These are phyloP conservation scores for Etheostoma perlongum DNA, from an alignment of 2,797 vertebrate genomes.

Conservation along the genomic window DNA sequence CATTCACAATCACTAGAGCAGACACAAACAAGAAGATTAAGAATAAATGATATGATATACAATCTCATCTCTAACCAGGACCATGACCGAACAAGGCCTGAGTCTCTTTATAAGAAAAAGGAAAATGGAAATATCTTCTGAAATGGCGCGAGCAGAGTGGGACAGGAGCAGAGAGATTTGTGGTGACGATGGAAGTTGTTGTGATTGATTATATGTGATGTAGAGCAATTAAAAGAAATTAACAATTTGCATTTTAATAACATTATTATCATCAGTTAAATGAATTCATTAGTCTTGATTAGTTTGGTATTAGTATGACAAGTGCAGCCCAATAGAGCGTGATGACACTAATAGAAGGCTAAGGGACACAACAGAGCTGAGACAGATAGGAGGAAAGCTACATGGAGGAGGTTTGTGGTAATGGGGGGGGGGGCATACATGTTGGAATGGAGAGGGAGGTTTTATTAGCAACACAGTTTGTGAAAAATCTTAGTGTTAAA, in stretches of 20 bases:
- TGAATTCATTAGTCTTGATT: constrained; percentile 98
- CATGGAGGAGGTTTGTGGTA: neutral
- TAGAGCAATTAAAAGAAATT: constrained; percentile 93
- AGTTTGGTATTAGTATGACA: constrained; percentile 87
- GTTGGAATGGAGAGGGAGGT: neutral
- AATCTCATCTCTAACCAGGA: constrained; percentile 67
- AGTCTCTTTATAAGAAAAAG: constrained; percentile 27
- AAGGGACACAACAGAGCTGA: constrained; percentile 50
- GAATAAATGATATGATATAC: constrained; percentile 70
- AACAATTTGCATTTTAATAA: constrained; percentile 99
- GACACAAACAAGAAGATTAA: constrained; percentile 74
- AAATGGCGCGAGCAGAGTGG: constrained; percentile 5
- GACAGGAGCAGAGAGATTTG: constrained; percentile 41
- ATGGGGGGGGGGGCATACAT: neutral
- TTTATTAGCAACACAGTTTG: neutral
- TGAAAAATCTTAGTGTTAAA: neutral
- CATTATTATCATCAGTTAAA: constrained; percentile 94
- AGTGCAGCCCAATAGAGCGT: constrained; percentile 84
- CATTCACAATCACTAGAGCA: constrained; percentile 69
- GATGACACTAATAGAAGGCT: constrained; percentile 75
- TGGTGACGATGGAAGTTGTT: constrained; percentile 59
- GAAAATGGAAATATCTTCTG: constrained; percentile 26
- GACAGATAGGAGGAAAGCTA: constrained; percentile 26
- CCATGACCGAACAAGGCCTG: constrained; percentile 55
- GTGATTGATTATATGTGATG: constrained; percentile 93